Evolutionary conservation across 2,797 vertebrate genomes (phyloP).

Genomic region (Zenarchopterus dispar): DNA sequence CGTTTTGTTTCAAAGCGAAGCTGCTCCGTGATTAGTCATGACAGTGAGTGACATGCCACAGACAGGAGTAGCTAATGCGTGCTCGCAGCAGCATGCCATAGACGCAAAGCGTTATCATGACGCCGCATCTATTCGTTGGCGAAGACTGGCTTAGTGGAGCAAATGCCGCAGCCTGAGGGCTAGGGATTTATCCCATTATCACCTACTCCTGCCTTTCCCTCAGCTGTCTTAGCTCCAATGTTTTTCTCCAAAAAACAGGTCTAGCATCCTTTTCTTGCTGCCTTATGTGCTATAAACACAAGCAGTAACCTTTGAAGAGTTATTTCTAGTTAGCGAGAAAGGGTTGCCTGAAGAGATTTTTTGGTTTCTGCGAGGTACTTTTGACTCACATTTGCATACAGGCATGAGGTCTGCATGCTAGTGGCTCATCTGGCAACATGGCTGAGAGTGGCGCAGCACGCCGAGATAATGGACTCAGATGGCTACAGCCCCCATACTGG

Average conservation of each 20-base stretch:
- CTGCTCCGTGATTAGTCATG: conserved; percentile 56
- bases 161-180: conserved; percentile 49
- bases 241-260: conserved; percentile 35
- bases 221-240: conserved; percentile 23
- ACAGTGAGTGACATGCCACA: conserved; percentile 36
- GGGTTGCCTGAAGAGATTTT: conserved; percentile 30
- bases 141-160: conserved; percentile 40
- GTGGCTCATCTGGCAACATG: conserved; percentile 30
- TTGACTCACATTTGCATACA: conserved; percentile 58
- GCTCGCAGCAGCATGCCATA: conserved; percentile 5
- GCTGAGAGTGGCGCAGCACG: conserved; percentile 25
- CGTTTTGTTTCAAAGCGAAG: conserved; percentile 1
- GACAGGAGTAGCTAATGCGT: conserved; percentile 8
- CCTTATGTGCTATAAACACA: conserved; percentile 17
- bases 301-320: conserved; percentile 28
- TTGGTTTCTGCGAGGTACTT: conserved; percentile 29
- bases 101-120: conserved; percentile 56
- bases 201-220: conserved; percentile 23
- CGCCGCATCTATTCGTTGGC: conserved; percentile 37
- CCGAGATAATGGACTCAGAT: conserved; percentile 48
- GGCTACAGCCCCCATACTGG: conserved; percentile 13
- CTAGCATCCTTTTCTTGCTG: conserved; percentile 24
- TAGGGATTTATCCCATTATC: conserved; percentile 56
- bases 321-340: conserved; percentile 27
- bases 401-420: conserved; percentile 48